Evolutionary conservation across 2,888 invertebrate species (phyloP).

Genomic region (Andrena fulva): DNA sequence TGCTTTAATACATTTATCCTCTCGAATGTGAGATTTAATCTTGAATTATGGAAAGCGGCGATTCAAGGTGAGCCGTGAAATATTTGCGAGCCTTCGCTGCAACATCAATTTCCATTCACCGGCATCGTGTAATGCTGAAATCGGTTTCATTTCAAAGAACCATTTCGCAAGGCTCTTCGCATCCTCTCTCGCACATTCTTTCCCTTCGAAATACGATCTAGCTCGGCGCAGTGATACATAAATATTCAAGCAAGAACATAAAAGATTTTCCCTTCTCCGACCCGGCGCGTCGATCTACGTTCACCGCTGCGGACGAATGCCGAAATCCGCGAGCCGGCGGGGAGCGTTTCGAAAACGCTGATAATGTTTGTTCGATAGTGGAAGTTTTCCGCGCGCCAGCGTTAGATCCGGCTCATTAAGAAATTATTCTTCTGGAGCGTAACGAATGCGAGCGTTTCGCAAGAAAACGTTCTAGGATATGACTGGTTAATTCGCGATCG

Average conservation of each 20-base stretch:
- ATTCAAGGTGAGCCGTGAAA: neutral
- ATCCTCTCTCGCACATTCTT: neutral
- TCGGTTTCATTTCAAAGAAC: conserved; percentile 1
- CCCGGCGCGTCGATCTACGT: neutral
- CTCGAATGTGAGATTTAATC: too few relatives aligned
- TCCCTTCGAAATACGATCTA: neutral
- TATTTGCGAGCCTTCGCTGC: neutral
- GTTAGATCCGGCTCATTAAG: conserved; percentile 53
- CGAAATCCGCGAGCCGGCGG: neutral
- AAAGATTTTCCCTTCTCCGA: neutral
- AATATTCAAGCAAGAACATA: neutral
- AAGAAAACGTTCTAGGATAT: conserved; percentile 49
- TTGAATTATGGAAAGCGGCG: neutral
- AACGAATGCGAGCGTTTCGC: conserved; percentile 58
- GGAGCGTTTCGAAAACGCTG: neutral
- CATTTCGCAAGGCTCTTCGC: neutral
- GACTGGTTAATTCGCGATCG: conserved; percentile 47
- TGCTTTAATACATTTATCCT: too few relatives aligned
- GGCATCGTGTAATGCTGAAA: neutral
- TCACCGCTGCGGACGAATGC: neutral
- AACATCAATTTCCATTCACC: neutral
- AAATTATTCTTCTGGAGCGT: conserved; percentile 63
- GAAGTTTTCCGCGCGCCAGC: conserved; percentile 4
- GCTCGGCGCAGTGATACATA: neutral
- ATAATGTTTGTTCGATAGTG: neutral